Evolutionary conservation across 2,113 vertebrate genomes (phyloP).

Genomic region (Muntiacus muntjak): DNA sequence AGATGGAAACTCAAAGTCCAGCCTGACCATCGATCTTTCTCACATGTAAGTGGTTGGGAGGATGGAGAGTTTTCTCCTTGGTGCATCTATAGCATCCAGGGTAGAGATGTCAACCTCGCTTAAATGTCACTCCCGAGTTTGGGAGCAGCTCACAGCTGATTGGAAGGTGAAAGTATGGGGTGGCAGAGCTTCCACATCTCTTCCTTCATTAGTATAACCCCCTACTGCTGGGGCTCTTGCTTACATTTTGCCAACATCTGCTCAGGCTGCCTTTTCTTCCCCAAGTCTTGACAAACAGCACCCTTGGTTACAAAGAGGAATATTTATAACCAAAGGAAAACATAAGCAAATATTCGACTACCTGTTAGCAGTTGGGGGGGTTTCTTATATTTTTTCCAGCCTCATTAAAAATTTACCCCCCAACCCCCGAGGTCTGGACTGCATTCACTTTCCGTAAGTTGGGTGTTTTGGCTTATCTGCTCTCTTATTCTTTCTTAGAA

Average conservation of each 20-base stretch:
- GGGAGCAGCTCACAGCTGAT: background rate
- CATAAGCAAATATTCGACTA: background rate
- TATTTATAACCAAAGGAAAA: conserved; percentile 24
- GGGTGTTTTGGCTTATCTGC: background rate
- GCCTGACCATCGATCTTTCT: background rate
- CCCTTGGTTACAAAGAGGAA: background rate
- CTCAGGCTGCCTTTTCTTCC: background rate
- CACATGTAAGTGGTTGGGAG: background rate
- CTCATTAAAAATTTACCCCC: conserved; percentile 10
- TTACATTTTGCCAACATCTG: background rate
- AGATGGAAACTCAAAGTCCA: background rate
- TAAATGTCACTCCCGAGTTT: background rate
- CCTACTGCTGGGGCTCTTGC: background rate
- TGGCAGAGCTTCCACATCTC: too few relatives aligned
- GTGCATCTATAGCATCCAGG: background rate
- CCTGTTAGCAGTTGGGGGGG: background rate
- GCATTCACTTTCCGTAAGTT: background rate
- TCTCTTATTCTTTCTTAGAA: background rate
- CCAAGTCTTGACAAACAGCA: background rate
- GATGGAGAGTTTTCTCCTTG: background rate
- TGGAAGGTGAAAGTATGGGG: too few relatives aligned
- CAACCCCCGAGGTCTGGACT: background rate
- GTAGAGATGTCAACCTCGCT: background rate
- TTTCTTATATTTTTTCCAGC: background rate
- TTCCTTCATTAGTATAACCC: background rate